These are phyloP conservation scores for Arion vulgaris DNA, from an alignment of 1,140 invertebrate genomes.

Conservation along the genomic window DNA sequence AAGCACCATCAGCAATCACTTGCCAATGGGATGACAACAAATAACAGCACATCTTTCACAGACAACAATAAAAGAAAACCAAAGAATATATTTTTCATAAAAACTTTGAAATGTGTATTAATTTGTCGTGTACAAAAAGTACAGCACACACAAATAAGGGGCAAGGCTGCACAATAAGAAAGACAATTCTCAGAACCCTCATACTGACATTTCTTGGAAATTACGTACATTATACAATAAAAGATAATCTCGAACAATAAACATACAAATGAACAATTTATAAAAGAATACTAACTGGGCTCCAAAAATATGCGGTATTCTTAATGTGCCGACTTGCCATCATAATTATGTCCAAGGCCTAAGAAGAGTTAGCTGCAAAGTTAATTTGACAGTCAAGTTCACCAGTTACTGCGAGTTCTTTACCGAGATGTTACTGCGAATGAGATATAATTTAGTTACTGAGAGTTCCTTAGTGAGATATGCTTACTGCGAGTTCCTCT, in stretches of 20 bases:
- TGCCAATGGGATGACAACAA: background rate
- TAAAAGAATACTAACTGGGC: background rate
- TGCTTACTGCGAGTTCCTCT: too few species aligned
- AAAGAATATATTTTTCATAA: background rate
- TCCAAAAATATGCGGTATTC: background rate
- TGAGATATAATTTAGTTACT: too few species aligned
- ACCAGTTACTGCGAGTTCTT: too few species aligned
- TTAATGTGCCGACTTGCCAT: slow-evolving; percentile 32
- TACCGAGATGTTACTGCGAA: too few species aligned
- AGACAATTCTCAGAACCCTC: slow-evolving; percentile 33
- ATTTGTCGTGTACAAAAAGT: slow-evolving; percentile 34
- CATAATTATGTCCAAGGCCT: slow-evolving; percentile 2
- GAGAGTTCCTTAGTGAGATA: too few species aligned
- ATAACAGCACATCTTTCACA: background rate
- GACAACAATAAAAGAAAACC: background rate
- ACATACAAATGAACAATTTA: background rate
- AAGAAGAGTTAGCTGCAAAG: background rate
- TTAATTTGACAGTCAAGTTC: too few species aligned
- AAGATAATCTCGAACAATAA: background rate
- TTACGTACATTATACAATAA: background rate
- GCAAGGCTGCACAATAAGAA: slow-evolving; percentile 36
- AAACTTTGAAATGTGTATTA: slow-evolving; percentile 34
- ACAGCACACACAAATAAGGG: slow-evolving; percentile 31
- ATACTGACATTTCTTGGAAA: slow-evolving; percentile 7
- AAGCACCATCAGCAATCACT: background rate